Conservation (phyloP, 1,140 invertebrate genomes). For the Drosophila persimilis region DNA sequence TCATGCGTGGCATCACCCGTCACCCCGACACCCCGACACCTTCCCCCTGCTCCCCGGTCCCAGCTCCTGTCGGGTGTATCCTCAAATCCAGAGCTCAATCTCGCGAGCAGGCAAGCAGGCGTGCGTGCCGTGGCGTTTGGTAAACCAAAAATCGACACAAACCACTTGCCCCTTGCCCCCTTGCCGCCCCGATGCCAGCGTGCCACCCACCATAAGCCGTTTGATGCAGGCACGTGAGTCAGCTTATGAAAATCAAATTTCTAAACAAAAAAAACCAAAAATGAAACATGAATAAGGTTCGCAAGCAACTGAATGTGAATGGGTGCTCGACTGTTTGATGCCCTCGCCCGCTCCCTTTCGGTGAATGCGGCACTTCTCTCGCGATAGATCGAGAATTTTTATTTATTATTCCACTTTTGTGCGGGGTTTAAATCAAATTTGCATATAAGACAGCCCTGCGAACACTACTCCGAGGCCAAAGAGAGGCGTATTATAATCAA, state of each 20-base stretch:
- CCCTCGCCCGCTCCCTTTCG: not conserved
- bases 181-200: too few species aligned
- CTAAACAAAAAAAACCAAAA: constrained; percentile 45
- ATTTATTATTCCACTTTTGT: constrained; percentile 65
- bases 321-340: constrained; percentile 13
- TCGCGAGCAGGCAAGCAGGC: constrained; percentile 55
- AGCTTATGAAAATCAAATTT: constrained; percentile 62
- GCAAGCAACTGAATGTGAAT: not conserved
- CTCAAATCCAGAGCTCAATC: constrained; percentile 10
- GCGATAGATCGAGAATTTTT: constrained; percentile 50
- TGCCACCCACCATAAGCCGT: constrained; percentile 33
- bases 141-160: constrained; percentile 48
- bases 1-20: constrained; percentile 40
- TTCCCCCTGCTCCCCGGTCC: too few species aligned
- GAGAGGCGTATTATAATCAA: constrained; percentile 64
- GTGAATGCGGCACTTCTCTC: too few species aligned
- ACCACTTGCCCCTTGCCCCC: not conserved
- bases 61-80: not conserved
- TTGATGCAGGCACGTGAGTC: constrained; percentile 56
- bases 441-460: constrained; percentile 51
- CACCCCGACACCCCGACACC: constrained; percentile 10
- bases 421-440: constrained; percentile 63
- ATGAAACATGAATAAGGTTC: constrained; percentile 21
- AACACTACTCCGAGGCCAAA: constrained; percentile 44
- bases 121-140: constrained; percentile 40